Base-by-base conservation (phyloP, 64 coral and sea anemone genomes). In the Actinia equina region DNA sequence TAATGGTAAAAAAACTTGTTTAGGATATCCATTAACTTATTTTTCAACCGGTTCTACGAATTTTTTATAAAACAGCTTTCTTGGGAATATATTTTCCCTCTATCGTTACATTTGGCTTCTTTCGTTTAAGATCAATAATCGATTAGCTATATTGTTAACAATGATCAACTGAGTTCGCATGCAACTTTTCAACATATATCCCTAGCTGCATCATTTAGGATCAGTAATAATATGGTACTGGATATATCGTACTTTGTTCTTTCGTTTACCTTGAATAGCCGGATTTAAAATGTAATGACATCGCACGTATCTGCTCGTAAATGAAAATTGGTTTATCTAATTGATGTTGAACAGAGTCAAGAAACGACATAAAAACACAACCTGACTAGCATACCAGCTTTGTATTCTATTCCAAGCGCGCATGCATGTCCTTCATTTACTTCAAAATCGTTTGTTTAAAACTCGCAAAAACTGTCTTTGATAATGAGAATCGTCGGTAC, bases 381-480 rank as follows among this genome's bases (percentile, higher is more conserved):
- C 46, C 30, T 37, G 30, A 37, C 30, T 37, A 37, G 30, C 30
- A 37, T 37, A 37, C 30, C 30, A 37, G 30, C 30, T 37, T 37
- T 37, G 1, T 37, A 8, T 49, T 49, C 7, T 49, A 49, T 49
- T 49, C 46, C 46, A 49, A 49, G 46, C 46, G 46, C 46, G 46
- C 7, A 0, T 49, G 30, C 30, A n/a, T 49, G 45, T 49, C 22
- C 22, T 22, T 10, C 62, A 22, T 65, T 22, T 9, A 10, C 12
- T 6, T 89, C 80, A 95, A 86, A 95, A 92, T 17, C 94, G 86
- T 63, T 95, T 95, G n/a, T 92, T 95, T 11, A 95, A 88, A 11
- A 95, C 94, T 74, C 94, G 87, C 6, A 95, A 79, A 86, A 95
- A 95, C 64, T 95, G 94, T 52, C 94, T 89, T 71, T 95, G 94